These are phyloP conservation scores for Nephotettix cincticeps DNA, from an alignment of 1,140 invertebrate genomes.

Conservation along the genomic window DNA sequence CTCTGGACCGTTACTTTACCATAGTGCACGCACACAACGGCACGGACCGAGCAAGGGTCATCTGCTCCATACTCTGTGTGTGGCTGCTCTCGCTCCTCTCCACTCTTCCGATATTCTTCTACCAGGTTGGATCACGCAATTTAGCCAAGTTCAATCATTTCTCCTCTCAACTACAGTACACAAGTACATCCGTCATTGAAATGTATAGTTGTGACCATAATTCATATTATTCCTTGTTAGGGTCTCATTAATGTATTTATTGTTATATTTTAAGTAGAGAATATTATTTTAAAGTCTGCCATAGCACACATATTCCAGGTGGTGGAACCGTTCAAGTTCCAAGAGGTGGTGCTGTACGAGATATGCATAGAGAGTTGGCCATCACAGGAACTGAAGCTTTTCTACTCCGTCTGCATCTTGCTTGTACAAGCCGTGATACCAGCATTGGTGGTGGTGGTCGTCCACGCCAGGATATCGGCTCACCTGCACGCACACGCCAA, in stretches of 20 bases:
- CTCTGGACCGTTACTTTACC: constrained; percentile 54
- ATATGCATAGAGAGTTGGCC: constrained; percentile 52
- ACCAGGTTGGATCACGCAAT: no score
- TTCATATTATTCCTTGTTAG: no score
- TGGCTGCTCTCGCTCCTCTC: background rate
- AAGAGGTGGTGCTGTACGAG: constrained; percentile 45
- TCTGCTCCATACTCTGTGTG: background rate
- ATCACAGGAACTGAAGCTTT: constrained; percentile 46
- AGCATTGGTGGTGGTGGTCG: constrained; percentile 52
- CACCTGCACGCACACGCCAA: constrained; percentile 47
- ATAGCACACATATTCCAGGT: constrained; percentile 51
- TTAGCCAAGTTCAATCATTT: no score
- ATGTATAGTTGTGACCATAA: no score
- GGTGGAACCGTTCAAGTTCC: constrained; percentile 46
- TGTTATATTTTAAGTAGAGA: no score
- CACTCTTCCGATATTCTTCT: background rate
- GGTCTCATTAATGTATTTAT: no score
- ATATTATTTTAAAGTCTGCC: no score
- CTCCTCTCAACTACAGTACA: no score
- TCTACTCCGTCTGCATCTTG: constrained; percentile 54
- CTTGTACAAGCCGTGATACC: constrained; percentile 59
- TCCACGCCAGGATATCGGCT: constrained; percentile 54
- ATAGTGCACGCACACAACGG: background rate
- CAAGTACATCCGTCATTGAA: no score
- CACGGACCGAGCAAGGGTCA: background rate